Percentiles rank a stretch among this genome's conserved stretches.
Conservation (phyloP, 2,113 vertebrate species). For the Xenopus laevis region DNA sequence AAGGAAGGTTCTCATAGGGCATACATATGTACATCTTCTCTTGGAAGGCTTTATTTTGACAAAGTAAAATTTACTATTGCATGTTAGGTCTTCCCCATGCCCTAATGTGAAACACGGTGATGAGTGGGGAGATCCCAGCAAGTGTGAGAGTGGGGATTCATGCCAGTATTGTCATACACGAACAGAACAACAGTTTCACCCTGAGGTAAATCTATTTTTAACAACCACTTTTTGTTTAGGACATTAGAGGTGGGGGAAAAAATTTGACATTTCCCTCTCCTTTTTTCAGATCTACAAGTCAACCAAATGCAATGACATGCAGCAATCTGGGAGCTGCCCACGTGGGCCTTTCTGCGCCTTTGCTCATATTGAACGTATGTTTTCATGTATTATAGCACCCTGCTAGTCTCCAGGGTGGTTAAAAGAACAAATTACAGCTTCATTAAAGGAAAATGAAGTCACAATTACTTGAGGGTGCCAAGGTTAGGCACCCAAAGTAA, state of each 20-base stretch:
- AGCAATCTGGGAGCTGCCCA: conserved; percentile 94
- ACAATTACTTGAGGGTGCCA: no score
- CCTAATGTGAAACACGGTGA: conserved; percentile 94
- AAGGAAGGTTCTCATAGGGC: no score
- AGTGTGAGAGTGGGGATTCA: conserved; percentile 88
- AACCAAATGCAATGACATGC: conserved; percentile 98
- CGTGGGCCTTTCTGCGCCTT: conserved; percentile 98
- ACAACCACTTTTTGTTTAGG: not conserved
- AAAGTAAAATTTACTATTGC: conserved; percentile 15
- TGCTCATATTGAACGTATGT: conserved; percentile 93
- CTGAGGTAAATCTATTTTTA: conserved; percentile 74
- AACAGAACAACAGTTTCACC: conserved; percentile 96
- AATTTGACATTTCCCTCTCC: not conserved
- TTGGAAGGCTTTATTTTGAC: no score
- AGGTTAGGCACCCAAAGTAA: no score
- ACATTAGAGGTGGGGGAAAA: no score
- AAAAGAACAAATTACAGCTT: no score
- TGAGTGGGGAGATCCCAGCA: conserved; percentile 96
- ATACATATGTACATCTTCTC: no score
- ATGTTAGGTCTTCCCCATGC: conserved; percentile 84
- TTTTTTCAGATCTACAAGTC: conserved; percentile 89
- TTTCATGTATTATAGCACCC: not conserved
- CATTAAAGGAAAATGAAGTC: no score
- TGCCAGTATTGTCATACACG: conserved; percentile 96
- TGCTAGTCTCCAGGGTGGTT: no score